Evolutionary conservation across 53 echinoderm and acorn worm species (phyloP).

Genomic region (Hippasteria phrygiana): DNA sequence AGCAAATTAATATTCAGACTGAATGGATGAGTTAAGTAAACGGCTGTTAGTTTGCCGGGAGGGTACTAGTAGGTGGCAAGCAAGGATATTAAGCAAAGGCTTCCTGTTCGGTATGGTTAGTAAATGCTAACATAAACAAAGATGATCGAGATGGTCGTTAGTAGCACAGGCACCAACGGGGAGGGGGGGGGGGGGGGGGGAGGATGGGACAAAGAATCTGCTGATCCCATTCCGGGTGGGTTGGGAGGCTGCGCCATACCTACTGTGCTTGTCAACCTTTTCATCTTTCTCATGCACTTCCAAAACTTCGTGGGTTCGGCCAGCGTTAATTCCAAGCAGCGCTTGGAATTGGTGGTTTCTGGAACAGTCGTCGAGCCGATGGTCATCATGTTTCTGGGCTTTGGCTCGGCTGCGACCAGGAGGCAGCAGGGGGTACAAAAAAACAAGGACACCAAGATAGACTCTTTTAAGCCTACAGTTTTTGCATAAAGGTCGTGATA

Average conservation of each 20-base stretch:
- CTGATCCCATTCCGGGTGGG: conserved; percentile 35
- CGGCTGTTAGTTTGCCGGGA: not conserved
- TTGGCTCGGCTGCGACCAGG: not conserved
- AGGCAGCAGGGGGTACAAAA: not conserved
- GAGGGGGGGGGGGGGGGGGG: not conserved
- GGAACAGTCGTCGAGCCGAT: conserved; percentile 59
- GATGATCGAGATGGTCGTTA: not conserved
- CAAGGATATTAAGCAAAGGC: not conserved
- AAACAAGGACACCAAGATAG: not conserved
- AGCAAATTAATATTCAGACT: not conserved
- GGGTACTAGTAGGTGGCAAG: not conserved
- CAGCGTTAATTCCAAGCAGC: conserved; percentile 17
- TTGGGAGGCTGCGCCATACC: conserved; percentile 25
- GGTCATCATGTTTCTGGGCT: conserved; percentile 12
- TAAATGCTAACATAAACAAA: not conserved
- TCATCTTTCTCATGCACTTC: conserved; percentile 33
- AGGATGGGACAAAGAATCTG: too few species aligned
- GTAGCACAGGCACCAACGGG: not conserved
- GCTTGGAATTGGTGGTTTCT: conserved; percentile 33
- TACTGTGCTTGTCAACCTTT: conserved; percentile 39
- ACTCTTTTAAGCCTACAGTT: not conserved
- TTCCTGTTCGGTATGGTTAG: conserved; percentile 9
- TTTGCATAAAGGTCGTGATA: too few species aligned
- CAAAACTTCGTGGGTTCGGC: conserved; percentile 23
- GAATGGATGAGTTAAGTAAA: not conserved